Conservation (phyloP, 2,797 vertebrate genomes). For the Channa striata region DNA sequence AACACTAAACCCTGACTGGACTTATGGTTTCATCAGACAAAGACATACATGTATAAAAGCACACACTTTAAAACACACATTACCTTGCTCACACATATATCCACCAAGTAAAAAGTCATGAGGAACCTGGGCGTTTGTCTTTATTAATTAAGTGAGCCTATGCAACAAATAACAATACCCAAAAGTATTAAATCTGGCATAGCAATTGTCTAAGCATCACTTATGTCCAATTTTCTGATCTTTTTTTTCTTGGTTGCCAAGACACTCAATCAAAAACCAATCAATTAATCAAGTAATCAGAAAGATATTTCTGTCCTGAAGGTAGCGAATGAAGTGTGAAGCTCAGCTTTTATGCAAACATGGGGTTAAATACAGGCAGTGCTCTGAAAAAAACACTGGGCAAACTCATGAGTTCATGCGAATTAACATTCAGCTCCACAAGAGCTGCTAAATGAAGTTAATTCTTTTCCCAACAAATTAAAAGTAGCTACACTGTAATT, state of each 20-base stretch:
- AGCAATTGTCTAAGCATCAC: neutral
- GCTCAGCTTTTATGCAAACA: neutral
- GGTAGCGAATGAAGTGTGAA: neutral
- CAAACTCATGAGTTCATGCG: too few species aligned
- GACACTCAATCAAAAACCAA: too few species aligned
- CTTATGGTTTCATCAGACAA: slow-evolving; percentile 29
- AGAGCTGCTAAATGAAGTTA: too few species aligned
- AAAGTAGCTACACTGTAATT: neutral
- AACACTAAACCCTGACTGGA: slow-evolving; percentile 49
- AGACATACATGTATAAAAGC: slow-evolving; percentile 6
- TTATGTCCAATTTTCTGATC: too few species aligned
- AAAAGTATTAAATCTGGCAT: neutral
- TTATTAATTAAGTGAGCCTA: neutral
- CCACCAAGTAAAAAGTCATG: slow-evolving; percentile 47
- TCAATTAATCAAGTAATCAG: neutral
- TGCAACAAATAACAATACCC: neutral
- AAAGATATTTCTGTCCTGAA: neutral
- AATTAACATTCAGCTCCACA: neutral
- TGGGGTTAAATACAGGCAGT: neutral
- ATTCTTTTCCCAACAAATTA: neutral
- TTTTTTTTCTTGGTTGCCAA: too few species aligned
- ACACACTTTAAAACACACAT: slow-evolving; percentile 11
- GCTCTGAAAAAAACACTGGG: too few species aligned
- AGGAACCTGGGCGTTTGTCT: slow-evolving; percentile 7
- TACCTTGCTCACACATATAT: too few species aligned